Evolutionary conservation across 2,113 vertebrate species (phyloP), one percentile per base, ranked within the genome.

Genomic region (Myiozetetes cayanensis): DNA sequence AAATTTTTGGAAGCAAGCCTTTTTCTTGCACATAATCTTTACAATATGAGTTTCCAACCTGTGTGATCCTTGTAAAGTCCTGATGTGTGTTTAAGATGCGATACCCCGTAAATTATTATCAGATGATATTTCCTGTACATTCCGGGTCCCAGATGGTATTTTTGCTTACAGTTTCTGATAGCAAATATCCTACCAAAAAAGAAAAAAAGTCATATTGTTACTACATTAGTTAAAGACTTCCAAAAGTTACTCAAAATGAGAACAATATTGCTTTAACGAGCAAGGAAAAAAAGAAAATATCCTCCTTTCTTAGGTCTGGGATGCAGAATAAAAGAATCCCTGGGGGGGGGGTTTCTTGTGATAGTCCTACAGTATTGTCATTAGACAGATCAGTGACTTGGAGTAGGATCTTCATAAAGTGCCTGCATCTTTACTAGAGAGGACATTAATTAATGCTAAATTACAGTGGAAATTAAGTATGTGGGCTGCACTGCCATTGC

Each of bases 361-460:
- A 3, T 76, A 58, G 47, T 58, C 43, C 35, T 85, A 43, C 49
- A 35, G 22, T 16, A 11, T 37, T 79, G 49, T 77, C 37, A 39
- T 87, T 89, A 91, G 84, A 59, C 2, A 6, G 44, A 76, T 82
- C 70, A 68, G n/a, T 82, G 87, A 87, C 62, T 92, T 95, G 55
- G 47, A 76, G n/a, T 62, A 66, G 80, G 43, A 35, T 85, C 84
- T 89, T 87, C 47, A 85, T 67, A 74, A 89, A 73, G 30, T 73
- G 35, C 67, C 58, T 80, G 43, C 43, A 30, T 89, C 35, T 96
- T 96, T 70, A 78, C 41, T 82, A 59, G 43, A 79, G 46, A 50
- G 83, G 39, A 80, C 58, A 37, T 94, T 89, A 95, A 92, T 91
- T 95, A 95, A 89, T 87, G 74, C 58, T 85, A 52, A 94, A 76